Conservation (phyloP, 2,797 vertebrate genomes). For the Rhodeus uyekii region DNA sequence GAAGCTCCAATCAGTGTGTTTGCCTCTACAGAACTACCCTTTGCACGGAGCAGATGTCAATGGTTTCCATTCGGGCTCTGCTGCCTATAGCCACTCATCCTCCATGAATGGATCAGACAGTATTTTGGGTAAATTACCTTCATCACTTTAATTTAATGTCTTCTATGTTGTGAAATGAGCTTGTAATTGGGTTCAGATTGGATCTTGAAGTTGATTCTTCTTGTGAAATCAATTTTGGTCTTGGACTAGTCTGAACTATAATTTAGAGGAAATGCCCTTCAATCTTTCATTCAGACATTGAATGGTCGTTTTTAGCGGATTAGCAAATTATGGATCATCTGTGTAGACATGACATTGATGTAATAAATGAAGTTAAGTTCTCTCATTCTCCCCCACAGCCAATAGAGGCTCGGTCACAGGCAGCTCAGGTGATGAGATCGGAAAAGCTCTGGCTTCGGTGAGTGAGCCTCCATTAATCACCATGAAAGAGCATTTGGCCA, state of each 20-base stretch:
- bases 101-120: conserved; percentile 85
- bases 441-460: conserved; percentile 98
- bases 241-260: neutral
- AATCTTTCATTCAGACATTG: neutral
- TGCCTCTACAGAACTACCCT: conserved; percentile 86
- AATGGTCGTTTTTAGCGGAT: conserved; percentile 24
- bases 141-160: neutral
- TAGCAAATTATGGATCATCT: conserved; percentile 7
- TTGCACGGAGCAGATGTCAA: conserved; percentile 92
- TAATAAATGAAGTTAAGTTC: conserved; percentile 18
- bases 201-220: conserved; percentile 3
- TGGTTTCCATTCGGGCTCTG: conserved; percentile 79
- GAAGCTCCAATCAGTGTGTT: conserved; percentile 65
- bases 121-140: conserved; percentile 83
- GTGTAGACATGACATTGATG: neutral
- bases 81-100: conserved; percentile 89
- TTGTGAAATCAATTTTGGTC: conserved; percentile 20
- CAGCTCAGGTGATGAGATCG: conserved; percentile 97
- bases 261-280: conserved; percentile 16
- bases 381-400: conserved; percentile 69
- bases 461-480: conserved; percentile 65
- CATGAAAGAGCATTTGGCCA: neutral
- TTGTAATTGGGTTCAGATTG: conserved; percentile 19
- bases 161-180: conserved; percentile 3
- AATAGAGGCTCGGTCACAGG: conserved; percentile 88